Evolutionary conservation across 2,888 invertebrate genomes (phyloP), one percentile per base, ranked within the genome.

Genomic region (Maniola hyperantus): DNA sequence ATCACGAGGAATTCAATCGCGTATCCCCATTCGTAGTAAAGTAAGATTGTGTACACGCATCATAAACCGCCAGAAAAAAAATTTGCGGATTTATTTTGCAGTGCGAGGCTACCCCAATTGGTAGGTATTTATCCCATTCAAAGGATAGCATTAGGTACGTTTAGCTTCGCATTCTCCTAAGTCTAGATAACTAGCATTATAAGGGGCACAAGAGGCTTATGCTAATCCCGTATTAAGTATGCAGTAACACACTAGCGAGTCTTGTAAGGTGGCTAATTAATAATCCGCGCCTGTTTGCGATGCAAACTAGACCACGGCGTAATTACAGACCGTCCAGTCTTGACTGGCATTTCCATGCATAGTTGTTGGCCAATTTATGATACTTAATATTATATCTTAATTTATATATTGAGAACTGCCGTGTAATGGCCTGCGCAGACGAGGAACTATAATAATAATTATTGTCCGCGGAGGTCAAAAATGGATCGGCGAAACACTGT

Each of bases 331-430:
- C 79, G 79, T 78, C 82, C 77, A 76, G 61, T 4, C 73, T 74
- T 83, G 84, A 85, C 82, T 85, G 85, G 80, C 82, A 79, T 82
- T 84, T 81, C 80, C 81, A 82, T 79, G 78, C 67, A 77, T 77
- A 84, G 85, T 84, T 82, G 82, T 79, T 76, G 76, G 55, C 50
- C 69, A 61, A 67, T 67, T 69, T 67, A 67, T 64, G 64, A 57
- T 55, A 26, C 26, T 26, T 26, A 26, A 26, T 26, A 26, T 26
- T 26, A 26, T 26, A 26, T 26, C 4, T 60, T 58, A 15, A 48
- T 18, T 48, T 48, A 48, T 48, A 48, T 48, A 48, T 18, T 8
- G 8, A 7, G 18, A 48, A 48, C 13, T 48, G 18, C 15, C 18
- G 18, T 18, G n/a, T n/a, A n/a, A n/a, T n/a, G n/a, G n/a, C n/a